Evolutionary conservation across 1,140 invertebrate species (phyloP), one percentile per base, ranked within the genome.

Genomic region (Oryctes rhinoceros): DNA sequence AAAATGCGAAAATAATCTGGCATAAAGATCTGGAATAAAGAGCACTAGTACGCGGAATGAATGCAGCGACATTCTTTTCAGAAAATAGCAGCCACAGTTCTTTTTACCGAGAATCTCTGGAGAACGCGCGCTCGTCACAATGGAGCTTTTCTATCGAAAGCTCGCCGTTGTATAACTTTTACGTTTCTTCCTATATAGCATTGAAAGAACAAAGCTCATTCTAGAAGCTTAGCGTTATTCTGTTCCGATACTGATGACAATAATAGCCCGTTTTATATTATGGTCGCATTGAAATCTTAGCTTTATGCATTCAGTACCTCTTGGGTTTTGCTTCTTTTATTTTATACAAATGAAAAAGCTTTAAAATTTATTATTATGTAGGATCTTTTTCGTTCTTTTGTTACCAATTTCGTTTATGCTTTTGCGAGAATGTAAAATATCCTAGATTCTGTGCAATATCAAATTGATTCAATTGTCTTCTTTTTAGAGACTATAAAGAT

Each of bases 81-180:
- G 79, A 84, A 84, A 84, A 84, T 84, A 84, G 83, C 83, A 84
- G 83, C 83, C 83, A 83, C 83, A 83, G 81, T 85, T 84, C 84
- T 84, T 84, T 83, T 84, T 80, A 81, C 81, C 76, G 82, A 84
- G 83, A 83, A 71, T 86, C 83, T 84, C 84, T 79, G 78, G 82
- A 85, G 84, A 86, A 83, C 84, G 83, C 83, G 84, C 82, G 81
- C 81, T 81, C 80, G 81, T 67, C 80, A 86, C 85, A 86, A 85
- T 84, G 76, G 82, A 77, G 78, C 84, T 84, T 84, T 83, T 83
- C 82, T 83, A 83, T 80, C 82, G 83, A 83, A 85, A 85, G 85
- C 85, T 85, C 82, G 84, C 84, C 82, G 85, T 85, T 85, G 84
- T 86, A 86, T 85, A 84, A 86, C 84, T 86, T 86, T 86, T 86